A percentile compares a stretch with the other conserved stretches of the same genome.
These are phyloP conservation scores for Porites lutea DNA, from an alignment of 64 coral and sea anemone species.

Conservation along the genomic window DNA sequence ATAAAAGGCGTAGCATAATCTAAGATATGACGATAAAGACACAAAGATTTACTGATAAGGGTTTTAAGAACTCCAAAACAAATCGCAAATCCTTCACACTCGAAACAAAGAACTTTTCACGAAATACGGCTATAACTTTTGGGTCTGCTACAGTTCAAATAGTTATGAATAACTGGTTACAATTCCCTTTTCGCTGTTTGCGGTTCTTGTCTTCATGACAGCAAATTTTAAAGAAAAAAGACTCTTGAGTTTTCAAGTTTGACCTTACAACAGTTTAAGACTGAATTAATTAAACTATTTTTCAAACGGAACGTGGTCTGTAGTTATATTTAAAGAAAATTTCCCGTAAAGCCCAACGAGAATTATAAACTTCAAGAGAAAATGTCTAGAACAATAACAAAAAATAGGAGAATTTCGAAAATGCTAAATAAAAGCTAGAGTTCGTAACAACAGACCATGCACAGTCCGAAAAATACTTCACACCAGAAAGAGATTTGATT, in stretches of 20 bases:
- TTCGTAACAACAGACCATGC: neutral
- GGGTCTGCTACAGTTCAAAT: too few species aligned
- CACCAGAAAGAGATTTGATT: slow-evolving; percentile 26
- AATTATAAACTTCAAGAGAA: neutral
- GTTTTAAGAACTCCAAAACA: neutral
- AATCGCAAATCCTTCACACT: neutral
- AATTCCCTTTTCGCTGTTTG: neutral
- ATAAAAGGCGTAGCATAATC: neutral
- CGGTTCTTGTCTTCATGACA: too few species aligned
- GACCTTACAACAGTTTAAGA: neutral
- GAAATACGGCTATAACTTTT: too few species aligned
- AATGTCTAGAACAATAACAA: neutral
- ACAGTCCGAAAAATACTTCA: neutral
- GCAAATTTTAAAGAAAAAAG: too few species aligned
- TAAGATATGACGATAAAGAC: slow-evolving; percentile 14
- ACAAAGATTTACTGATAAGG: slow-evolving; percentile 25
- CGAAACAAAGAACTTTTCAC: too few species aligned
- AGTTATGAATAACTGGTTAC: neutral
- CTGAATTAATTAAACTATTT: neutral
- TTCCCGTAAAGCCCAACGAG: neutral
- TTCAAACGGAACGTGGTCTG: neutral
- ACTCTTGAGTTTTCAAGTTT: neutral
- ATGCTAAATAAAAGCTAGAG: neutral
- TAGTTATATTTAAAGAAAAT: neutral
- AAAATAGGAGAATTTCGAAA: neutral